Conservation (phyloP, 2,888 invertebrate genomes). For the Maniola hyperantus region DNA sequence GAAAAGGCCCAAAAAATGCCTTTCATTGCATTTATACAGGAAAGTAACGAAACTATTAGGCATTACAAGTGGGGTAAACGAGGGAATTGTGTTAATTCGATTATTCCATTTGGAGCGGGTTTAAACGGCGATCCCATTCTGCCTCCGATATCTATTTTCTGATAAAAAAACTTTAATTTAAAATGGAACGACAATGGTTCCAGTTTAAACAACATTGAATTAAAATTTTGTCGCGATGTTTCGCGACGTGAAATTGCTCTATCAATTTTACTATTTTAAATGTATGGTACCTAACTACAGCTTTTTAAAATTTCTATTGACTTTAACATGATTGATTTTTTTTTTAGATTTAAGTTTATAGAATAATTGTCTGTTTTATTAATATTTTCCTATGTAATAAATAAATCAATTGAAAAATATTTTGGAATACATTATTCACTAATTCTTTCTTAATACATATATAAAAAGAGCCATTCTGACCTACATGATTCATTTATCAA, state of each 20-base stretch:
- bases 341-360: too few relatives aligned
- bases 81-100: constrained; percentile 36
- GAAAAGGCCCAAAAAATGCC: neutral
- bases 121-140: constrained; percentile 16
- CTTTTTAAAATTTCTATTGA: too few relatives aligned
- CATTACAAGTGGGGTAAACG: constrained; percentile 22
- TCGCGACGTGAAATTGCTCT: neutral
- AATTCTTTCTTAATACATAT: too few relatives aligned
- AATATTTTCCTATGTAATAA: too few relatives aligned
- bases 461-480: too few relatives aligned
- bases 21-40: neutral
- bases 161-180: constrained; percentile 19
- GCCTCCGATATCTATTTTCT: constrained; percentile 19
- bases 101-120: constrained; percentile 30
- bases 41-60: constrained; percentile 10
- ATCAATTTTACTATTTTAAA: neutral
- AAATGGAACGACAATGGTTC: constrained; percentile 6
- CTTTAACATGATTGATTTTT: too few relatives aligned
- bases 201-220: constrained; percentile 12
- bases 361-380: too few relatives aligned
- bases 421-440: too few relatives aligned
- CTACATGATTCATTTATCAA: too few relatives aligned
- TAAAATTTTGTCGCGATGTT: constrained; percentile 10
- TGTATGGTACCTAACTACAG: too few relatives aligned
- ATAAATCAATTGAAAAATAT: too few relatives aligned